Base-by-base conservation (phyloP, 1,140 invertebrate species). In the Pseudomyrmex gracilis region DNA sequence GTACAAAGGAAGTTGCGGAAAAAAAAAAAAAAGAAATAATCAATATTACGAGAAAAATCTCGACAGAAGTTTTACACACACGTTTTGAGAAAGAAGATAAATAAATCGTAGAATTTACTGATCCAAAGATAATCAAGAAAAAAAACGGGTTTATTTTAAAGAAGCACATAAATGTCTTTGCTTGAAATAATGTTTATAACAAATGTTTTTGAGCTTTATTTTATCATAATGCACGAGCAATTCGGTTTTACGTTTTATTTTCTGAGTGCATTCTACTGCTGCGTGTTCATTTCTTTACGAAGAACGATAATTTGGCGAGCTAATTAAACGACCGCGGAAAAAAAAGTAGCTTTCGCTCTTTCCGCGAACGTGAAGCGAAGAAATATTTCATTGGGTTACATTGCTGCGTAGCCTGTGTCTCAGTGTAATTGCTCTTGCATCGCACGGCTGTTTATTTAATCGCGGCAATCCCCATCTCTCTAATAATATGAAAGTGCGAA, bases 301-400 rank as follows among this genome's bases (percentile, higher is more conserved):
- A 12, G 15, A 47, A 49, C 13, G 22, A 2, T 70, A 70, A 70
- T 80, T 80, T 71, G 71, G 20, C 51, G 10, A 15, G 20, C n/a
- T 70, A 60, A 70, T 70, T 49, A 49, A 80, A 70, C 58, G 22
- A 7, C 2, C 12, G 22, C 34, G 57, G 12, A 15, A 74, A 78
- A 70, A 80, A 53, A 8, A 3, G 9, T 64, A 80, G 43, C 22
- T 80, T 34, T 70, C 15, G 22, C 45, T 15, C 47, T n/a, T n/a
- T 68, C 64, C 64, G 45, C 55, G 58, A 17, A 67, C 45, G 49
- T 13, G 55, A 83, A 86, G 64, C 85, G 61, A 85, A 80, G 85
- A 89, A 74, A 89, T 89, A 80, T 70, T 70, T 70, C 34, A 64
- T 47, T 17, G 61, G 20, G 45, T 70, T 80, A 58, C 76, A 60